A percentile compares a stretch with the other conserved stretches of the same genome.
phyloP scores from a whole-genome alignment of 2,113 vertebrate genomes.

The Tapirus terrestris region DNA sequence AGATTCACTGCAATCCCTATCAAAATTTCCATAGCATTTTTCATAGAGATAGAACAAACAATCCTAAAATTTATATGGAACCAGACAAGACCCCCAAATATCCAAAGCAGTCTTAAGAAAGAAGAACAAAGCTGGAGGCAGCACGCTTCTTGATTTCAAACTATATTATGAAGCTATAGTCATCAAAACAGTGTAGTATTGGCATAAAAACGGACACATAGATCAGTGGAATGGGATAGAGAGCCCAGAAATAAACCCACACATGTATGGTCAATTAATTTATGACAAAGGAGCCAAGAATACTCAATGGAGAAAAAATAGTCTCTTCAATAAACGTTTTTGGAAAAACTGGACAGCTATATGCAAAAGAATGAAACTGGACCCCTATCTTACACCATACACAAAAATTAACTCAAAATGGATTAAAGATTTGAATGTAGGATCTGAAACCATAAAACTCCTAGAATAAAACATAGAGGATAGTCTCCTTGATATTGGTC shows the following conservation, averaged over 20 bases:
- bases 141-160: neutral
- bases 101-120: neutral
- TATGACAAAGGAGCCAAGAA: neutral
- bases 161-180: neutral
- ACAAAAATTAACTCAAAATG: neutral
- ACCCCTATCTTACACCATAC: neutral
- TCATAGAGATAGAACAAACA: neutral
- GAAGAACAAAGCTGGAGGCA: neutral
- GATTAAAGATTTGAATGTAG: neutral
- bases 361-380: neutral
- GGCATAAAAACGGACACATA: neutral
- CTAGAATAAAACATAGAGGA: neutral
- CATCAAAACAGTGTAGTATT: neutral
- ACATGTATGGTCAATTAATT: neutral
- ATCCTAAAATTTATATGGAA: neutral
- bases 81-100: neutral
- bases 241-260: neutral
- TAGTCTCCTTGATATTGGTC: neutral
- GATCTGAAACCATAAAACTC: neutral
- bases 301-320: neutral
- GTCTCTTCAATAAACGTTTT: neutral
- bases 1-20: neutral
- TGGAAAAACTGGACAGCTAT: neutral
- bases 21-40: neutral
- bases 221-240: neutral